Evolutionary conservation across 2,113 vertebrate species (phyloP).

Genomic region (Centropristis striata): DNA sequence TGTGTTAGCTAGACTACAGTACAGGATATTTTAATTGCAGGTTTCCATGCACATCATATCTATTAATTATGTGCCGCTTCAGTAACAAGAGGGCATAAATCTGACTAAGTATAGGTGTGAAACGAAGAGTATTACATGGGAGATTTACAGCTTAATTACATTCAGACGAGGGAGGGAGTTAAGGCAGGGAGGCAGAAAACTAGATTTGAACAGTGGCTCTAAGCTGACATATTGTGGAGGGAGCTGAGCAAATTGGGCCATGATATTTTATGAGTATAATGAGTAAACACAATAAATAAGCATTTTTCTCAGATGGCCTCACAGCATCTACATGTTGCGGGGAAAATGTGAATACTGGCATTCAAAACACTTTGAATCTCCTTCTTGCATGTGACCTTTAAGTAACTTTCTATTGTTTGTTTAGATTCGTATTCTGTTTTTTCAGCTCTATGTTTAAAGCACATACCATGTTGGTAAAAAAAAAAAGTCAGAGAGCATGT

Average conservation of each 20-base stretch:
- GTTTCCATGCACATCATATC: conserved; percentile 61
- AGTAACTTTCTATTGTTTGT: not conserved
- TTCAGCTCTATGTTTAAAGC: not conserved
- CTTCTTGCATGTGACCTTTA: not conserved
- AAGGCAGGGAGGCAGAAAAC: conserved; percentile 45
- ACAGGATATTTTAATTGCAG: conserved; percentile 63
- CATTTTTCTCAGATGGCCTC: not conserved
- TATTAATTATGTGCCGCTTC: conserved; percentile 73
- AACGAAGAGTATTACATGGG: conserved; percentile 61
- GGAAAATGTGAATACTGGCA: not conserved
- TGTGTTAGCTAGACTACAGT: conserved; percentile 15
- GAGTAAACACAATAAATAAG: conserved; percentile 6
- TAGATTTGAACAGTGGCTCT: conserved; percentile 40
- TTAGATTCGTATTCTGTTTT: not conserved
- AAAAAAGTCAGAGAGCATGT: not conserved
- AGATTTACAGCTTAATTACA: conserved; percentile 75
- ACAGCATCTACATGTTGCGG: not conserved
- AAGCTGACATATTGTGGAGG: conserved; percentile 9
- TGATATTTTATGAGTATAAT: conserved; percentile 12
- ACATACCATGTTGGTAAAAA: not conserved
- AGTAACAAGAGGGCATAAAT: conserved; percentile 62
- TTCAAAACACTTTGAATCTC: conserved; percentile 11
- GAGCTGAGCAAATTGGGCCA: conserved; percentile 10
- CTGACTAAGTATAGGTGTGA: conserved; percentile 72
- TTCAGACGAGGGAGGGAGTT: conserved; percentile 41